Evolutionary conservation across 2,797 vertebrate species (phyloP).

Genomic region (Poeciliopsis paucimaculata): DNA sequence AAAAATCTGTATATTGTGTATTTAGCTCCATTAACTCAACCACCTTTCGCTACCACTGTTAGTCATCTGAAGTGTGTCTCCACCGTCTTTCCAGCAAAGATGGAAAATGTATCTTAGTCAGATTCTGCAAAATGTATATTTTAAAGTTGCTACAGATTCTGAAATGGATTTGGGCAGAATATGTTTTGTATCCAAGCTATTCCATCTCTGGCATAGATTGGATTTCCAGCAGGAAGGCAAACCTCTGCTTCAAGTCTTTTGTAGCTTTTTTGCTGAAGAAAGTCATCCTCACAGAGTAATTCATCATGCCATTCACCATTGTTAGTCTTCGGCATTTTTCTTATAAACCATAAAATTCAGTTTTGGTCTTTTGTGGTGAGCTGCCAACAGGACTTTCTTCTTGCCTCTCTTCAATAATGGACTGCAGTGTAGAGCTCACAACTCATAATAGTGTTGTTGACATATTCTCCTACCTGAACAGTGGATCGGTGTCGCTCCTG

Average conservation of each 20-base stretch:
- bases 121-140: neutral
- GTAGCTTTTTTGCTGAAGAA: neutral
- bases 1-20: neutral
- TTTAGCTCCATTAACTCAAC: neutral
- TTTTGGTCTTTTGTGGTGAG: neutral
- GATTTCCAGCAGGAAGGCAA: too few relatives aligned
- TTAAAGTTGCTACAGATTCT: neutral
- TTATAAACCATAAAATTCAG: neutral
- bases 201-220: neutral
- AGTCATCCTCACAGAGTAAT: neutral
- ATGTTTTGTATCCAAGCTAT: neutral
- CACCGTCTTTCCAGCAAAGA: neutral
- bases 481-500: neutral
- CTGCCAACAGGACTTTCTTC: neutral
- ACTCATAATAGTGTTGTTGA: neutral
- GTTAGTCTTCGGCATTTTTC: neutral
- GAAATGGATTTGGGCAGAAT: neutral
- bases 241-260: neutral
- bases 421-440: neutral
- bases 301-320: neutral
- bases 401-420: neutral
- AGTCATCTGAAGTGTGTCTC: neutral
- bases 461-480: neutral
- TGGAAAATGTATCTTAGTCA: neutral
- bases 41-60: neutral